Evolutionary conservation across 92 coral and sea anemone genomes (phyloP), one percentile per base, ranked within the genome.

Genomic region (Hydrozoanthus gracilis): DNA sequence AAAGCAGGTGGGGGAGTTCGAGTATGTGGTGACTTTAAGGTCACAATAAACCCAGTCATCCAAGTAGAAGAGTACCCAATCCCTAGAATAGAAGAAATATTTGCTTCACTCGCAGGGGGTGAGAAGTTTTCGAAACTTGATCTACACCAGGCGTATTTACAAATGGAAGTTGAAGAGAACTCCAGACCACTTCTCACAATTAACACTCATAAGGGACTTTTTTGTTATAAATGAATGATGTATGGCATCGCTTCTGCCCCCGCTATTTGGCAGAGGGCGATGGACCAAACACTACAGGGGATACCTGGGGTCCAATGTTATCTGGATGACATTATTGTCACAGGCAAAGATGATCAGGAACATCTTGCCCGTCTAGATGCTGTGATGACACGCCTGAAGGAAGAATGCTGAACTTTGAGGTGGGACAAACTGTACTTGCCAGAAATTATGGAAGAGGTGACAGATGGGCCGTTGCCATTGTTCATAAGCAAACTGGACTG

Each of bases 221-320:
- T 49, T 27, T 47, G 18, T 2, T 84, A 84, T 54, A 72, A 71
- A 15, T 7, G 83, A 7, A 45, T 86, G 58, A 56, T 51, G 47
- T 86, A 54, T 64, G 88, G 75, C 51, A 60, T 86, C 44, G 74
- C 83, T 9, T 27, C 82, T 56, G 61, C 82, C 18, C n/a, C 82
- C 88, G 88, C 82, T 3, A 10, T 84, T 15, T 49, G 78, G 78
- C 88, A 84, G 12, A 47, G 16, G 68, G 68, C 79, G 3, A 84
- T 84, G 79, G 71, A 84, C 17, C 78, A 69, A 48, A 77, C 71
- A 11, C 80, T 84, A 7, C 78, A 84, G 13, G 88, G 88, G 1
- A 44, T 71, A 10, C 78, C 65, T 4, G 54, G 82, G n/a, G 82
- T 44, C 18, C 82, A 55, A 39, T 74, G 88, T 49, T 73, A 73